Evolutionary conservation across 1,140 invertebrate genomes (phyloP).

Genomic region (Oscheius sp.): DNA sequence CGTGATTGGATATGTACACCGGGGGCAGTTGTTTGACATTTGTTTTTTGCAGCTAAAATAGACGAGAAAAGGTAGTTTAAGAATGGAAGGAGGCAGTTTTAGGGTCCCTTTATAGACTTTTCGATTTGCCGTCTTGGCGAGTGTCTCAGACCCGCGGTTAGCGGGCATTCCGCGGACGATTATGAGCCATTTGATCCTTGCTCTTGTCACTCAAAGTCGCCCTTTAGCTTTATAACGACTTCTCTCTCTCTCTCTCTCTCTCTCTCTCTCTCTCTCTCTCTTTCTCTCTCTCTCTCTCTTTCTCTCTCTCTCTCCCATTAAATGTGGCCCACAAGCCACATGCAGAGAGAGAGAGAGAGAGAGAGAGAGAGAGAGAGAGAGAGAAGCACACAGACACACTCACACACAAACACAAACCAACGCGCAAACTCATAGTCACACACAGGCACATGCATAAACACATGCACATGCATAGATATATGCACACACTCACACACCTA

Average conservation of each 20-base stretch:
- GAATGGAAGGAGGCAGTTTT: too few relatives aligned
- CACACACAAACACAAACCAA: neutral
- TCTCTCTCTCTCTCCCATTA: neutral
- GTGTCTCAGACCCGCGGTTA: too few relatives aligned
- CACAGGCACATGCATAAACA: neutral
- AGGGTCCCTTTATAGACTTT: too few relatives aligned
- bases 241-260: neutral
- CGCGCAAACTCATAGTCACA: neutral
- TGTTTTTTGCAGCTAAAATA: too few relatives aligned
- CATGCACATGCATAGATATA: neutral
- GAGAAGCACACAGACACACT: neutral
- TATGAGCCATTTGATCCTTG: too few relatives aligned
- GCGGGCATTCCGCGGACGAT: too few relatives aligned
- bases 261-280: neutral
- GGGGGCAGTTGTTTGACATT: too few relatives aligned
- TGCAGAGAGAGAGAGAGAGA: neutral
- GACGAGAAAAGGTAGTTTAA: too few relatives aligned
- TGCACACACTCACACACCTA: neutral
- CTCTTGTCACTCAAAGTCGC: neutral
- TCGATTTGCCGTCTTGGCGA: too few relatives aligned
- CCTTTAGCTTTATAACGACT: neutral
- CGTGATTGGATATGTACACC: too few relatives aligned
- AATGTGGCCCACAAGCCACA: too few relatives aligned
- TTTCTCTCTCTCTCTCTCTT: neutral
- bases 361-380: slow-evolving; percentile 2